Conservation (phyloP, 2,888 invertebrate genomes). For the Drosophila parthenogenetica region DNA sequence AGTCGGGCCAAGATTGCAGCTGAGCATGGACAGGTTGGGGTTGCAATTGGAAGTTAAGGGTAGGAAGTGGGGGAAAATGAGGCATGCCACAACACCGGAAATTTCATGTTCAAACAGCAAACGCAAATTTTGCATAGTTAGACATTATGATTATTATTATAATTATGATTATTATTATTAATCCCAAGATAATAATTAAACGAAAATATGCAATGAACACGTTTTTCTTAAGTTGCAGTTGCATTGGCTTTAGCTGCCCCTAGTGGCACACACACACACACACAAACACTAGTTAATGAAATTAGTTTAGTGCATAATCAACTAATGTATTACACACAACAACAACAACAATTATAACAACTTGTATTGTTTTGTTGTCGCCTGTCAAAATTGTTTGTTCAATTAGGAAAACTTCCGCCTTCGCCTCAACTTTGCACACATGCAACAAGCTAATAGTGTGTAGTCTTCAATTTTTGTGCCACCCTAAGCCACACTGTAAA, state of each 20-base stretch:
- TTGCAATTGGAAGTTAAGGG: no score
- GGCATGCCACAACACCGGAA: constrained; percentile 29
- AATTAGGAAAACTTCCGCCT: constrained; percentile 55
- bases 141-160: not conserved
- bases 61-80: no score
- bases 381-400: constrained; percentile 48
- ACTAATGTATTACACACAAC: constrained; percentile 52
- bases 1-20: not conserved
- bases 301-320: constrained; percentile 67
- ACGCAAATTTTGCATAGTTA: constrained; percentile 17
- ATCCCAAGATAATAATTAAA: constrained; percentile 49
- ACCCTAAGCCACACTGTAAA: not conserved
- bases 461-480: constrained; percentile 5
- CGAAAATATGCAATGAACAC: constrained; percentile 8
- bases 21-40: no score
- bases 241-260: constrained; percentile 8
- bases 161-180: constrained; percentile 5
- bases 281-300: constrained; percentile 21
- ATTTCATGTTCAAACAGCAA: constrained; percentile 27
- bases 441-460: constrained; percentile 12
- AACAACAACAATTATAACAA: constrained; percentile 12
- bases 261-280: not conserved
- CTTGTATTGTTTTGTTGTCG: constrained; percentile 24
- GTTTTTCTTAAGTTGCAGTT: not conserved
- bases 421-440: constrained; percentile 27